Evolutionary conservation across 2,113 vertebrate species (phyloP).

Genomic region (Nesoenas mayeri): DNA sequence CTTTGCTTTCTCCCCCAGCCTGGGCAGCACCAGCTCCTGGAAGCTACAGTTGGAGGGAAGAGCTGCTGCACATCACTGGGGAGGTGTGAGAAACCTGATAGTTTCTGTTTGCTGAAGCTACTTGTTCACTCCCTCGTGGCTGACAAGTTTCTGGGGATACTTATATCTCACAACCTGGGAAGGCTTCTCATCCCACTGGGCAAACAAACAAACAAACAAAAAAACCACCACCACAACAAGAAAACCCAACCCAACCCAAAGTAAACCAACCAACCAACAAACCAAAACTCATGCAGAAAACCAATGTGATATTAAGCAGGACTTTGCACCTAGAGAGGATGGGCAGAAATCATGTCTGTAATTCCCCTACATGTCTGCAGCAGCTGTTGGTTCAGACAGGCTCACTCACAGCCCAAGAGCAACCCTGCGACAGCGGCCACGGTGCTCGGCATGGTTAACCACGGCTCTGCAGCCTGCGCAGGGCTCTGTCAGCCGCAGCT

Average conservation of each 20-base stretch:
- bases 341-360: not conserved
- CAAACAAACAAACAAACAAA: not conserved
- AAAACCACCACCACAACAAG: too few species aligned
- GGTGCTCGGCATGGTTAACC: not conserved
- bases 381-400: not conserved
- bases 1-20: not conserved
- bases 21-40: not conserved
- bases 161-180: not conserved
- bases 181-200: not conserved
- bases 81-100: slow-evolving; percentile 2
- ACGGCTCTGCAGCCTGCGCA: not conserved
- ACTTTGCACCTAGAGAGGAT: not conserved
- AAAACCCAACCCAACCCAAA: too few species aligned
- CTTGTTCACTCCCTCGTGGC: not conserved
- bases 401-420: accelerated
- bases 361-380: not conserved
- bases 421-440: not conserved
- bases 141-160: not conserved
- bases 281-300: not conserved
- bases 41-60: not conserved
- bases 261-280: too few species aligned
- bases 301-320: accelerated
- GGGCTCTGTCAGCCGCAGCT: not conserved
- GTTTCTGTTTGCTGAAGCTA: not conserved
- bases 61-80: not conserved